Evolutionary conservation across 2,888 invertebrate species (phyloP), one percentile per base, ranked within the genome.

Genomic region (Cordilura impudica): DNA sequence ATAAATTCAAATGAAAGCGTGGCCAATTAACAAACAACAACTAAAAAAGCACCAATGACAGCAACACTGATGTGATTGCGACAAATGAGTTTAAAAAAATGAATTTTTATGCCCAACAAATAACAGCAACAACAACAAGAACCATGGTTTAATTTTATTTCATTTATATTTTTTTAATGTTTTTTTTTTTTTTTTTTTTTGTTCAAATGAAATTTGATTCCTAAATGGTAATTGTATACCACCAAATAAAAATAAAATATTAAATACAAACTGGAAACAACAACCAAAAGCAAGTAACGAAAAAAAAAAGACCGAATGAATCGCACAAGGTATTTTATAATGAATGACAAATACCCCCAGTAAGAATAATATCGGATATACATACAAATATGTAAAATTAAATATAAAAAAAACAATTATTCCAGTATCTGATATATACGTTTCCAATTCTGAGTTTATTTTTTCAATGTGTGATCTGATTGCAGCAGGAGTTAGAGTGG

Each of bases 91-190:
- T n/a, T n/a, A n/a, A n/a, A 60, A 72, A 72, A 69, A 74, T 74
- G 65, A 74, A 72, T 72, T 75, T n/a, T 60, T 66, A 72, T 74
- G 69, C 51, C 75, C 67, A 81, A 72, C 74, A 74, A 77, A 65
- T 5, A 47, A 10, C 18, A 23, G 65, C n/a, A 47, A 10, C 18
- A 23, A 21, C 60, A 35, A n/a, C 35, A 31, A 31, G 8, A 67
- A 14, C 69, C 47, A 54, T 39, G 39, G 49, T 47, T 54, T 54
- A 61, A 47, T 66, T 54, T 67, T 72, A 23, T 61, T 70, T 49
- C 16, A 56, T 72, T 29, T 71, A 18, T 39, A 18, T 66, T 16
- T 43, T 12, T 26, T 14, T 54, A 19, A 16, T 54, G 7, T 16
- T 19, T 56, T 21, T 56, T 56, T 8, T 31, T 18, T 19, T 66